Base-by-base conservation (phyloP, 2,888 invertebrate genomes). In the Scaptomyza polygonia region DNA sequence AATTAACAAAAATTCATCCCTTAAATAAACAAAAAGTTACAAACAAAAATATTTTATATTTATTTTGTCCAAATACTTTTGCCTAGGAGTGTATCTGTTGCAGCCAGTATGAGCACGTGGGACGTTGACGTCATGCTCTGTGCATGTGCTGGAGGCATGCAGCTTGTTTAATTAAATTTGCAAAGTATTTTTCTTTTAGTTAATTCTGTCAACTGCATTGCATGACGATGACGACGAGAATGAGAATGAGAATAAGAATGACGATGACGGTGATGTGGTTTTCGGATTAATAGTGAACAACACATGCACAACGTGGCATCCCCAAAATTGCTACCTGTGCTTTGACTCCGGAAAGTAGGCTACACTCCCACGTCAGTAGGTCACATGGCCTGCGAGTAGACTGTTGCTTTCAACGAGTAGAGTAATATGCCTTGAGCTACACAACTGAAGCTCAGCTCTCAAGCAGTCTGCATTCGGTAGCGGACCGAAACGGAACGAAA, bases 111-210 rank as follows among this genome's bases (percentile, higher is more conserved):
- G n/a, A 29, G 29, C 44, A 66, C 65, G 66, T 65, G 74, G 58
- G 45, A 53, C n/a, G 45, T 32, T 85, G 68, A 79, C 70, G 76
- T 78, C 70, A 82, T 56, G 49, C 12, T 57, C 40, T 25, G 42
- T 27, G 69, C 18, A 47, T 12, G 44, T 54, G 43, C 55, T 44
- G 49, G 48, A 30, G 36, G 57, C 72, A 40, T 29, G 71, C 67
- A 63, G 40, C 70, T 54, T 64, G 62, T 73, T 83, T 86, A 82
- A 82, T 82, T 82, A 83, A 82, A 86, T 73, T 83, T 72, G 55
- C 83, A 71, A 82, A 83, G 65, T 71, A 86, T 83, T 85, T 82
- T 80, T 71, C 80, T 67, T 80, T 67, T 78, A 69, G 78, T 82
- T 82, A 85, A 82, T 85, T 68, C 75, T 79, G 80, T 79, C 72